Conservation (phyloP, 2,797 vertebrate genomes). For the Megalops cyprinoides region DNA sequence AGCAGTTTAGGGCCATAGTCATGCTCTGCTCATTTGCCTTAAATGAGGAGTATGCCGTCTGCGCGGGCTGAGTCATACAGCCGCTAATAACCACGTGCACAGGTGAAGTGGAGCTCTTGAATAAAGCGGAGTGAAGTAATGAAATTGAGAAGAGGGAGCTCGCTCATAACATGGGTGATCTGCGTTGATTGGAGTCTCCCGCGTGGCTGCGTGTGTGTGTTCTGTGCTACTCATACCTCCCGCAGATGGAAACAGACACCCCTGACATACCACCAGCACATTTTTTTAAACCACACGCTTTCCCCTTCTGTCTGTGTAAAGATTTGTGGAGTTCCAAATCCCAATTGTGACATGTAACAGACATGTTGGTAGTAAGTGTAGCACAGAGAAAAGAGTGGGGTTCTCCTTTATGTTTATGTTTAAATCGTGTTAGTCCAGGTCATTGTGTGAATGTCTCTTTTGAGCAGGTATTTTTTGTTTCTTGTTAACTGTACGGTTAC, state of each 20-base stretch:
- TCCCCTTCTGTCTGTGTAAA: conserved; percentile 38
- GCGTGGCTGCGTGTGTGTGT: neutral
- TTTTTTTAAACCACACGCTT: conserved; percentile 34
- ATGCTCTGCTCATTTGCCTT: conserved; percentile 71
- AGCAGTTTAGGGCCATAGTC: conserved; percentile 64
- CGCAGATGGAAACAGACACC: conserved; percentile 69
- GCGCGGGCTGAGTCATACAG: conserved; percentile 61
- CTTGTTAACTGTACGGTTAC: too few relatives aligned
- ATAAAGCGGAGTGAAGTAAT: conserved; percentile 54
- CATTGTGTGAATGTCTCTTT: too few relatives aligned
- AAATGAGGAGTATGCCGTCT: conserved; percentile 74
- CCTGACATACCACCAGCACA: conserved; percentile 56
- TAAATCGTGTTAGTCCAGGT: neutral
- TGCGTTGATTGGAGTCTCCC: conserved; percentile 8
- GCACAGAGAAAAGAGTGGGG: neutral
- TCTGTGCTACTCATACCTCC: conserved; percentile 10
- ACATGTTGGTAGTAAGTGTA: neutral
- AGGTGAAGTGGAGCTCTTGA: conserved; percentile 58
- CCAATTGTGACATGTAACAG: neutral
- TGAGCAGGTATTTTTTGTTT: too few relatives aligned
- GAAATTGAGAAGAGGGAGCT: conserved; percentile 56
- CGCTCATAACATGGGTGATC: conserved; percentile 1
- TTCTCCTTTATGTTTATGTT: neutral
- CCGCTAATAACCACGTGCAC: conserved; percentile 66
- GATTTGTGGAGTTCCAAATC: neutral